A percentile compares a stretch with the other conserved stretches of the same genome.
Conservation (phyloP, 2,113 vertebrate genomes). For the Falcunculus frontatus region DNA sequence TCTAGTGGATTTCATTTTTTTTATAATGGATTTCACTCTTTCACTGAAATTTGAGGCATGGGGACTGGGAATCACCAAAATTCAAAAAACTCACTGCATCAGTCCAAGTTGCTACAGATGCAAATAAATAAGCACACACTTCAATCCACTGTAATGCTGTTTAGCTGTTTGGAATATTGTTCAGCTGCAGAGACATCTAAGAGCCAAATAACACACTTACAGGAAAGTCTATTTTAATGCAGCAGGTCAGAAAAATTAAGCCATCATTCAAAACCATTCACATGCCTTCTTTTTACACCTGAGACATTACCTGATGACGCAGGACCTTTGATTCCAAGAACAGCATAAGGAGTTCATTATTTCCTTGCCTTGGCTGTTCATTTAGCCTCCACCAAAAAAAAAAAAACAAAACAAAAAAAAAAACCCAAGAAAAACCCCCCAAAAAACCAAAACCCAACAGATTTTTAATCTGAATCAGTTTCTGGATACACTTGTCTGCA, state of each 20-base stretch:
- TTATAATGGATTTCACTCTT: not conserved
- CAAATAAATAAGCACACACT: not conserved
- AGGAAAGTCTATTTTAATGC: not conserved
- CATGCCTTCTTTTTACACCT: not conserved
- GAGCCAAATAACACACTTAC: not conserved
- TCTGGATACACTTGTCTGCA: not conserved
- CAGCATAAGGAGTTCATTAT: not conserved
- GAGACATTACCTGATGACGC: not conserved
- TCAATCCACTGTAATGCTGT: not conserved
- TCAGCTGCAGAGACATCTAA: not conserved
- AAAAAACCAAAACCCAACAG: not conserved
- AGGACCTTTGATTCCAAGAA: not conserved
- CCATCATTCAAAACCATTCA: not conserved
- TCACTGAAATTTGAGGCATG: not conserved
- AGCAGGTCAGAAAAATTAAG: not conserved
- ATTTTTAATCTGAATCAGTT: not conserved
- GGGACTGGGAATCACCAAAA: not conserved
- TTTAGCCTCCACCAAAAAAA: not conserved
- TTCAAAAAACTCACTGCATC: not conserved
- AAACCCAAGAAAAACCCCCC: no score
- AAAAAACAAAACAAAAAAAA: not conserved
- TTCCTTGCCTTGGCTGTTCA: not conserved
- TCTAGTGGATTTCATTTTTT: not conserved
- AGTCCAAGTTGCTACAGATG: not conserved
- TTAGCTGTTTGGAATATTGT: not conserved